phyloP scores from a whole-genome alignment of 2,113 vertebrate species.

The Cairina moschata region DNA sequence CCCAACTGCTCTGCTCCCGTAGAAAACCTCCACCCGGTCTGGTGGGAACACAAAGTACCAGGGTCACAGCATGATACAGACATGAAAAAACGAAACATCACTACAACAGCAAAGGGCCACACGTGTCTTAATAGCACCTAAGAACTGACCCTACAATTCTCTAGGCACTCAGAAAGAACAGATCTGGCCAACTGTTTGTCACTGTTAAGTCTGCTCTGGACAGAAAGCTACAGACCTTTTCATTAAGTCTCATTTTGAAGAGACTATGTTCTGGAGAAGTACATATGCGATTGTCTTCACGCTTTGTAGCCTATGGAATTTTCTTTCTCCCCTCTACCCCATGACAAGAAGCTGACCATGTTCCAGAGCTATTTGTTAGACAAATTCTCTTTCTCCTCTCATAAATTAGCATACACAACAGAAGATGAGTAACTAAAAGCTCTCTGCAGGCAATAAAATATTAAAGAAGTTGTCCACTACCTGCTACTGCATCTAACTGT shows the following conservation, averaged over 20 bases:
- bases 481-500: conserved; percentile 88
- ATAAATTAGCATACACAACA: neutral
- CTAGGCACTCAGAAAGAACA: neutral
- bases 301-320: neutral
- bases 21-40: conserved; percentile 91
- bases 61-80: neutral
- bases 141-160: neutral
- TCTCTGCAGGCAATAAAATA: neutral
- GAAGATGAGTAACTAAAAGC: neutral
- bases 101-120: neutral
- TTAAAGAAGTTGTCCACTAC: conserved; percentile 73
- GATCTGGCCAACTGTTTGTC: neutral
- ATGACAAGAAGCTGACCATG: neutral
- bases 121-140: neutral
- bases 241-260: neutral
- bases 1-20: conserved; percentile 87
- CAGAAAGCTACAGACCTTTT: neutral
- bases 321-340: neutral
- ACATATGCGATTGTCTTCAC: neutral
- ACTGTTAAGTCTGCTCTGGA: neutral
- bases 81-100: neutral
- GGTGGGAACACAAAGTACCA: conserved; percentile 47
- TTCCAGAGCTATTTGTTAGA: neutral
- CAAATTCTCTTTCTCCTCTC: neutral
- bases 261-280: neutral